Conservation (phyloP, 2,888 invertebrate genomes). For the Tanypteryx hageni region DNA sequence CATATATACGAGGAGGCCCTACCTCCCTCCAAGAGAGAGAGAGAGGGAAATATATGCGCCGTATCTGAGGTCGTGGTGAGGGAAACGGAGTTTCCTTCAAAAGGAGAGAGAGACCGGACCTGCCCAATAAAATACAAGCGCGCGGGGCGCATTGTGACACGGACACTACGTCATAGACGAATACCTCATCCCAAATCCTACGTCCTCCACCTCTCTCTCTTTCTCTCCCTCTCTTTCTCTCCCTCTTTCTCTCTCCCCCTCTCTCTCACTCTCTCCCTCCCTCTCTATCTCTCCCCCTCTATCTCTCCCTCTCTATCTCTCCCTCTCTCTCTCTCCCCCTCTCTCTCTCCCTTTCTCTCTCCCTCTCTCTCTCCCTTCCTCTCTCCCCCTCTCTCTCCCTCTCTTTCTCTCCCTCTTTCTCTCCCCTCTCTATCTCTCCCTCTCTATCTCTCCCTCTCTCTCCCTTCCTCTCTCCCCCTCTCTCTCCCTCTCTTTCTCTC, state of each 20-base stretch:
- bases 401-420: neutral
- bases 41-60: neutral
- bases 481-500: neutral
- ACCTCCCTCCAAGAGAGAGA: neutral
- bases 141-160: slow-evolving; percentile 10
- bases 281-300: neutral
- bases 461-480: neutral
- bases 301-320: neutral
- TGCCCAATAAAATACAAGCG: slow-evolving; percentile 16
- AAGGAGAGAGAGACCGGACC: neutral
- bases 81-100: neutral
- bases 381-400: neutral
- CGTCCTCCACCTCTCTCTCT: neutral
- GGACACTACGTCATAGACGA: neutral
- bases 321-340: neutral
- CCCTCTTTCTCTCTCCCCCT: neutral
- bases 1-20: neutral
- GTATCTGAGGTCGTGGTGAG: neutral
- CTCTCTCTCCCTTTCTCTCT: no score
- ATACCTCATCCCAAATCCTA: neutral
- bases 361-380: neutral
- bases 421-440: neutral
- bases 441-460: neutral
- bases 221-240: neutral
- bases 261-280: neutral